Percentiles rank a stretch among this genome's conserved stretches.
phyloP scores from a whole-genome alignment of 2,888 invertebrate species.

The Drosophila fulvimacula region DNA sequence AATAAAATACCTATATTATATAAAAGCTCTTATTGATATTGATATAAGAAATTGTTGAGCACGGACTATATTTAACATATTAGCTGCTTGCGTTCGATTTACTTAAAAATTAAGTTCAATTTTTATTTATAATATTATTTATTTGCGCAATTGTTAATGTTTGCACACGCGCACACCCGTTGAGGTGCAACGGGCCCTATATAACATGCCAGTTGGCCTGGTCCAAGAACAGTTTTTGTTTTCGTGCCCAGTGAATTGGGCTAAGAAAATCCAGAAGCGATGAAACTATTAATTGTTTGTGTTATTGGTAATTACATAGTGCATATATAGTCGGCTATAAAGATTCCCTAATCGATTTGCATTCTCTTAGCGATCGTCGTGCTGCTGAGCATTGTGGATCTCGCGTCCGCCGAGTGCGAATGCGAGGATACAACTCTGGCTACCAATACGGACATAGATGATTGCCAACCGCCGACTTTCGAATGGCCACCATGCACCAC shows the following conservation, averaged over 20 bases:
- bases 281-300: slow-evolving; percentile 27
- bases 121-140: slow-evolving; percentile 17
- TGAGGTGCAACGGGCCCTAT: slow-evolving; percentile 12
- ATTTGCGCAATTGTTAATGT: slow-evolving; percentile 33
- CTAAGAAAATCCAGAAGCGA: background rate
- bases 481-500: too few relatives aligned
- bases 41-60: background rate
- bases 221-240: slow-evolving; percentile 7
- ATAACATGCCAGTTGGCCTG: slow-evolving; percentile 8
- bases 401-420: background rate
- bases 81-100: background rate
- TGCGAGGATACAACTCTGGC: background rate
- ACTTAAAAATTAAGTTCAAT: slow-evolving; percentile 8
- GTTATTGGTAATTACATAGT: slow-evolving; percentile 28
- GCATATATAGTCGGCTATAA: too few relatives aligned
- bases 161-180: background rate
- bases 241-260: slow-evolving; percentile 3
- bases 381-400: slow-evolving; percentile 4
- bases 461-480: background rate
- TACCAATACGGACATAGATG: background rate
- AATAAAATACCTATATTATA: too few relatives aligned
- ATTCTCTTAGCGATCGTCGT: slow-evolving; percentile 15
- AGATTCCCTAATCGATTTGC: background rate
- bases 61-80: background rate
- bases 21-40: too few relatives aligned